Percentiles rank a stretch among this genome's conserved stretches.
Evolutionary conservation across 2,797 vertebrate genomes (phyloP).

Genomic region (Chanos chanos): DNA sequence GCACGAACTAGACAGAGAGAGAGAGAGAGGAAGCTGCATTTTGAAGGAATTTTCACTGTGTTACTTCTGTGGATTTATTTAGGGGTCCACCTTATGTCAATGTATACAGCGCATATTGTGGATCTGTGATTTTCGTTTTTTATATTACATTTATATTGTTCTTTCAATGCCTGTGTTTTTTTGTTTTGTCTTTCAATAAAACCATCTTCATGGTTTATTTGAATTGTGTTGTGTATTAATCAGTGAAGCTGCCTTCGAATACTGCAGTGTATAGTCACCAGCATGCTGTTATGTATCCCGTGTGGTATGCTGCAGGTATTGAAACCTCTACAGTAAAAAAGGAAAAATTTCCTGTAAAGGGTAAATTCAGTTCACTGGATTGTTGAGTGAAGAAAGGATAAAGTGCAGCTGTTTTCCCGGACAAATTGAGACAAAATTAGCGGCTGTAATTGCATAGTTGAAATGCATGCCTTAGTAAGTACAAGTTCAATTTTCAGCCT

Average conservation of each 20-base stretch:
- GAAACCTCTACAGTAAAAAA: no score
- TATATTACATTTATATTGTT: slow-evolving; percentile 60
- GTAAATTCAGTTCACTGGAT: no score
- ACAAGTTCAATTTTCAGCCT: no score
- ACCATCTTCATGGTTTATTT: slow-evolving; percentile 49
- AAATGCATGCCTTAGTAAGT: no score
- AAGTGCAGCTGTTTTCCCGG: no score
- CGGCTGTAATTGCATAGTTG: no score
- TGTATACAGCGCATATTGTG: slow-evolving; percentile 50
- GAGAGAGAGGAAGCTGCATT: neutral
- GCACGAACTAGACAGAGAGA: neutral
- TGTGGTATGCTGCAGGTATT: no score
- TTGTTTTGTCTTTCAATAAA: slow-evolving; percentile 65
- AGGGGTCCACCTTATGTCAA: slow-evolving; percentile 46
- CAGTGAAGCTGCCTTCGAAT: neutral
- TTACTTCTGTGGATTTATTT: slow-evolving; percentile 36
- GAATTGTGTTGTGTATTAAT: neutral
- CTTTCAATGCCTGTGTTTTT: slow-evolving; percentile 50
- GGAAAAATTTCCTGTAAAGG: no score
- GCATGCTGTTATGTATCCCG: no score
- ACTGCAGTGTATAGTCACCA: no score
- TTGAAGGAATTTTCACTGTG: neutral
- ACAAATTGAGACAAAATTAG: no score
- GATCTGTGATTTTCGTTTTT: slow-evolving; percentile 20
- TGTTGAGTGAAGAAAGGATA: no score